phyloP scores from a whole-genome alignment of 2,888 invertebrate genomes.

The Mechanitis mazaeus region DNA sequence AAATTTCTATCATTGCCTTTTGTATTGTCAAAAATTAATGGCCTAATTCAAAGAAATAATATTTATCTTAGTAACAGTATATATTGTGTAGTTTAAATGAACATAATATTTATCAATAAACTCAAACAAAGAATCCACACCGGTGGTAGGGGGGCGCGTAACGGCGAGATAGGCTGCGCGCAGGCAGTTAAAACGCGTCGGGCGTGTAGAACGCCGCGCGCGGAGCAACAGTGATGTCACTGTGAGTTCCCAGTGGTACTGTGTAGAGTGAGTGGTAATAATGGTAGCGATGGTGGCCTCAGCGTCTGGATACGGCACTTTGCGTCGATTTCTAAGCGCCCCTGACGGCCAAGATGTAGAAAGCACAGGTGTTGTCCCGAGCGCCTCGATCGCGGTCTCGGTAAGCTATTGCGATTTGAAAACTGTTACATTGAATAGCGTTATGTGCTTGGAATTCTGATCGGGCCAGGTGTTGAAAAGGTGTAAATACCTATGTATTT shows the following conservation, averaged over 20 bases:
- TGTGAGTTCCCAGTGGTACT: constrained; percentile 49
- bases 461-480: constrained; percentile 21
- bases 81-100: too few relatives aligned
- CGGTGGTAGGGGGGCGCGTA: constrained; percentile 45
- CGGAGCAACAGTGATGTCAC: constrained; percentile 62
- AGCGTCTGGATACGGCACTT: constrained; percentile 71
- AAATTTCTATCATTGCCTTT: too few relatives aligned
- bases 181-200: constrained; percentile 56
- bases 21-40: too few relatives aligned
- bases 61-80: too few relatives aligned
- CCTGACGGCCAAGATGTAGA: constrained; percentile 59
- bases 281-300: constrained; percentile 75
- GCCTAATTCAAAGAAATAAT: too few relatives aligned
- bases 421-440: constrained; percentile 37
- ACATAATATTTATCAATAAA: not conserved
- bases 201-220: constrained; percentile 58
- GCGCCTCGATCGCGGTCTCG: constrained; percentile 69
- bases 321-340: constrained; percentile 70
- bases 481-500: constrained; percentile 22
- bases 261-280: constrained; percentile 44
- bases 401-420: constrained; percentile 43
- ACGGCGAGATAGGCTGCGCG: constrained; percentile 27
- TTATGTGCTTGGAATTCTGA: constrained; percentile 53
- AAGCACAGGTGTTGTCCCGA: constrained; percentile 50
- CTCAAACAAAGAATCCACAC: constrained; percentile 36